phyloP scores from a whole-genome alignment of 2,797 vertebrate genomes.

The Gobionotothen gibberifrons region DNA sequence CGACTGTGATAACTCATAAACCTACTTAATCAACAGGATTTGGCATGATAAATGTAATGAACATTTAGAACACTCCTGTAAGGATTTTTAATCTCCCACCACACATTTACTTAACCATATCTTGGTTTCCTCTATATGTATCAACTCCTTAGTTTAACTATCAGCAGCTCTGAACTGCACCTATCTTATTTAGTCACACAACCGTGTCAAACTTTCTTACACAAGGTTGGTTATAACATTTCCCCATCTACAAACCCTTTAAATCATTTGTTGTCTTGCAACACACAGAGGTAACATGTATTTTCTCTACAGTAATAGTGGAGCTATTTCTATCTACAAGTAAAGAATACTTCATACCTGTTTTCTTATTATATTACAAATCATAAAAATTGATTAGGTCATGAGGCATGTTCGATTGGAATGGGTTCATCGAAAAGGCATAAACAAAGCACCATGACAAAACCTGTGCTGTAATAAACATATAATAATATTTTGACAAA shows the following conservation, averaged over 20 bases:
- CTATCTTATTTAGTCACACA: not conserved
- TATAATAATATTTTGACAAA: not conserved
- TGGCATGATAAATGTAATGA: conserved; percentile 8
- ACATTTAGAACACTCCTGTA: not conserved
- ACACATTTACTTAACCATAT: not conserved
- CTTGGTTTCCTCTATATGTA: not conserved
- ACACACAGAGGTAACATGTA: not conserved
- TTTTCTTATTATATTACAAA: not conserved
- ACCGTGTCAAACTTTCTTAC: not conserved
- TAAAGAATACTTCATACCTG: not conserved
- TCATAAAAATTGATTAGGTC: not conserved
- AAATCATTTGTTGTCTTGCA: not conserved
- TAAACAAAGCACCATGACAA: not conserved
- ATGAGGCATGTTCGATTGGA: not conserved
- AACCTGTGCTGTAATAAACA: not conserved
- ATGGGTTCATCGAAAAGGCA: not conserved
- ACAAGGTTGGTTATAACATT: not conserved
- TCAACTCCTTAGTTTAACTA: conserved; percentile 2
- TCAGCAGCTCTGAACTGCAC: not conserved
- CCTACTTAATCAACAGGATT: conserved; percentile 15
- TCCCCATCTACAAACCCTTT: conserved; percentile 1
- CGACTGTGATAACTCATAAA: conserved; percentile 14
- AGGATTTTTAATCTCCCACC: not conserved
- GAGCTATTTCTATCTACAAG: not conserved
- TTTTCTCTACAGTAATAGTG: not conserved